These are phyloP conservation scores for Chondrosia reniformis DNA, from an alignment of 37 sponge, comb jelly and placozoan species.

Conservation along the genomic window DNA sequence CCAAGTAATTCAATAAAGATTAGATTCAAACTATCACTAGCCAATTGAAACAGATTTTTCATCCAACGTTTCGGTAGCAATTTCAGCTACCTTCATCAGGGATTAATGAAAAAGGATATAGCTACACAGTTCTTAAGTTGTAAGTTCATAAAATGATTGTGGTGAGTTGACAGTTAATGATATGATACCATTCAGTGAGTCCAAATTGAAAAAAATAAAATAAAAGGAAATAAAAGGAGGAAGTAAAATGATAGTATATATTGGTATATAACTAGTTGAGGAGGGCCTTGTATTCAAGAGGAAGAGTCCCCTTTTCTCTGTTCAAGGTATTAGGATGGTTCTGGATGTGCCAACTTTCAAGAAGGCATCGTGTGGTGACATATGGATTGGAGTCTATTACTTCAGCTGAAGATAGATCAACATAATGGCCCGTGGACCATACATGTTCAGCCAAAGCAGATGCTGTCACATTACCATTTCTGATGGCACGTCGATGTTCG, in stretches of 20 bases:
- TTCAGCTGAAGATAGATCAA: background rate
- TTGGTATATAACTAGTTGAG: background rate
- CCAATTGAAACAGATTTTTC: no score
- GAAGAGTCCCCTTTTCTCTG: background rate
- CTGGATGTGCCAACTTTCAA: slow-evolving; percentile 6
- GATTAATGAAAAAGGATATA: no score
- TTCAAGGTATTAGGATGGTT: background rate
- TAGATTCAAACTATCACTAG: no score
- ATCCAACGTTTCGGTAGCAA: no score
- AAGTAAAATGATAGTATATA: no score
- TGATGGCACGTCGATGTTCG: background rate
- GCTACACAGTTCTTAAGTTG: no score
- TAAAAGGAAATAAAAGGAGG: no score
- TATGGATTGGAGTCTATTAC: background rate
- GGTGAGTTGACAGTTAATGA: no score
- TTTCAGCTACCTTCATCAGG: no score
- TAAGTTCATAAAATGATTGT: no score
- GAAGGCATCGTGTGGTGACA: background rate
- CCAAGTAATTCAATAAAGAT: background rate
- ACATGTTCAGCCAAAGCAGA: background rate
- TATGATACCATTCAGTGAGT: no score
- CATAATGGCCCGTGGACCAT: slow-evolving; percentile 1
- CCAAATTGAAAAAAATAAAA: no score
- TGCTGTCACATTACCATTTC: background rate
- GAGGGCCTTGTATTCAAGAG: background rate